phyloP scores from a whole-genome alignment of 2,888 invertebrate species.

The Aleiodes alternator region DNA sequence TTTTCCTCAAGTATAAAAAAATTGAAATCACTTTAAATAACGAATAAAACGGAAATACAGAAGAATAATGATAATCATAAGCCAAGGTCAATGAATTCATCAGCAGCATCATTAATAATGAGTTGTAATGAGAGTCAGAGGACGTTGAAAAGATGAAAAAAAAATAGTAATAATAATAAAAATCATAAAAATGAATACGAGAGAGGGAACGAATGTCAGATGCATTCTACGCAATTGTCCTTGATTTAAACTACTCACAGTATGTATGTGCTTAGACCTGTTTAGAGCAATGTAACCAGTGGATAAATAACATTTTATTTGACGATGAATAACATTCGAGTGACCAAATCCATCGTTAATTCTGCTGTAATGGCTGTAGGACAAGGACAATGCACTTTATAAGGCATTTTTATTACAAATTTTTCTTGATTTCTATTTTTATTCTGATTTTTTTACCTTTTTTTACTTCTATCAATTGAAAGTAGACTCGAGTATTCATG shows the following conservation, averaged over 20 bases:
- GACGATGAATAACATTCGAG: slow-evolving; percentile 20
- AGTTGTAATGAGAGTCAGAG: too few species aligned
- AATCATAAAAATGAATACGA: too few species aligned
- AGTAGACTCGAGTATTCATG: slow-evolving; percentile 23
- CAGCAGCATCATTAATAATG: too few species aligned
- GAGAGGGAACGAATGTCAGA: too few species aligned
- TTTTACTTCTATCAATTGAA: not conserved
- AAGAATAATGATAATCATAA: too few species aligned
- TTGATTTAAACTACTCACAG: slow-evolving; percentile 20
- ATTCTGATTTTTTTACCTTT: not conserved
- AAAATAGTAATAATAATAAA: too few species aligned
- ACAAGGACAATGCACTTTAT: slow-evolving; percentile 63
- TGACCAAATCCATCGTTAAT: slow-evolving; percentile 15
- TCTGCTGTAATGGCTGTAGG: slow-evolving; percentile 52
- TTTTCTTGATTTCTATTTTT: slow-evolving; percentile 13
- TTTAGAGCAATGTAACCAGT: not conserved
- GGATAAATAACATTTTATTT: too few species aligned
- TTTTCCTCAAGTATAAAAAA: not conserved
- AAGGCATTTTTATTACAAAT: slow-evolving; percentile 37
- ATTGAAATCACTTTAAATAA: not conserved
- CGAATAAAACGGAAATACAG: not conserved
- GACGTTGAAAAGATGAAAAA: too few species aligned
- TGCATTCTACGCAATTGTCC: slow-evolving; percentile 27
- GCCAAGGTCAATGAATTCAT: too few species aligned
- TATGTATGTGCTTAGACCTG: slow-evolving; percentile 22